phyloP scores from a whole-genome alignment of 2,113 vertebrate genomes.

The Saguinus midas region DNA sequence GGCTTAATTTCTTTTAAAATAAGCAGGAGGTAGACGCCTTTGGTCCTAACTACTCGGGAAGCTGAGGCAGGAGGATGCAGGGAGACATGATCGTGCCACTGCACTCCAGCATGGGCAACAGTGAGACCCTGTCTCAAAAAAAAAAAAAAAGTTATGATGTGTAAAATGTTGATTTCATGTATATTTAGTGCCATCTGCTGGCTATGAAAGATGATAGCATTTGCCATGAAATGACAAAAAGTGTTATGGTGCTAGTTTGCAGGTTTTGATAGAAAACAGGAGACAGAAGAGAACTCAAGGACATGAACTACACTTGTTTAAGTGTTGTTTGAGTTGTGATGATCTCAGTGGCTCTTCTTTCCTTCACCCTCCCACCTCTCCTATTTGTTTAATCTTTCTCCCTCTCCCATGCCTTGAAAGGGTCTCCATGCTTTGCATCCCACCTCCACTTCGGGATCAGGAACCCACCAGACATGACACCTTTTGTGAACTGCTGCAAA shows the following conservation, averaged over 20 bases:
- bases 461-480: background rate
- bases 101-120: background rate
- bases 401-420: rapidly evolving
- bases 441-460: background rate
- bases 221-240: background rate
- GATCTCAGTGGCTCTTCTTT: no score
- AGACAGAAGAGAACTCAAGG: background rate
- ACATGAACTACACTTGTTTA: no score
- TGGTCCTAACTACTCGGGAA: no score
- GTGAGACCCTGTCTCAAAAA: background rate
- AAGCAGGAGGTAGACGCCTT: no score
- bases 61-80: background rate
- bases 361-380: no score
- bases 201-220: background rate
- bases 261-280: background rate
- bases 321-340: background rate
- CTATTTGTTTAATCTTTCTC: rapidly evolving
- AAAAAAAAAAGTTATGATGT: background rate
- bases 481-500: background rate
- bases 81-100: background rate
- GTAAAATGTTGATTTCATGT: background rate
- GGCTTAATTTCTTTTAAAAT: no score
- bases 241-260: background rate
- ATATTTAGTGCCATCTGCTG: constrained; percentile 63
- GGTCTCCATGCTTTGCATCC: rapidly evolving